Conservation (phyloP, 2,888 invertebrate genomes). For the Thecocarcelia acutangulata region DNA sequence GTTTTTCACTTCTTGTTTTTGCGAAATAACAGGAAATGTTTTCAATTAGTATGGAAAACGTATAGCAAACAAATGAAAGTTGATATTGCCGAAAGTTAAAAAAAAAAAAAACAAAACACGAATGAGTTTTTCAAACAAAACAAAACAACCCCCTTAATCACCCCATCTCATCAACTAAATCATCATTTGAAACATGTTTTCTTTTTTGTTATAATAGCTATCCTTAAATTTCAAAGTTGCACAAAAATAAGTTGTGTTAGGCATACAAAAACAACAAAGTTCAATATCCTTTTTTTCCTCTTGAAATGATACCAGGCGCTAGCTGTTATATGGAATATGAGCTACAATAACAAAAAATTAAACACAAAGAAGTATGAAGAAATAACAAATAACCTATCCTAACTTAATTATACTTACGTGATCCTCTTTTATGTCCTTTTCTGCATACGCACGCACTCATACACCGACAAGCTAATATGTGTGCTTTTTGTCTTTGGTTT, state of each 20-base stretch:
- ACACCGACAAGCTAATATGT: slow-evolving; percentile 11
- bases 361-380: slow-evolving; percentile 15
- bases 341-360: slow-evolving; percentile 21
- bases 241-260: slow-evolving; percentile 27
- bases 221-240: slow-evolving; percentile 28
- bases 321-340: background rate
- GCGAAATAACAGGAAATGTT: slow-evolving; percentile 32
- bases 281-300: slow-evolving; percentile 55
- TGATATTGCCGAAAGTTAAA: slow-evolving; percentile 22
- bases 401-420: slow-evolving; percentile 67
- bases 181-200: slow-evolving; percentile 38
- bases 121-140: slow-evolving; percentile 8
- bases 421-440: slow-evolving; percentile 58
- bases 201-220: no score
- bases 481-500: slow-evolving; percentile 19
- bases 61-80: slow-evolving; percentile 18
- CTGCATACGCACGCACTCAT: background rate
- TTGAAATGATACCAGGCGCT: slow-evolving; percentile 34
- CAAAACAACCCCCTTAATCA: slow-evolving; percentile 26
- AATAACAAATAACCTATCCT: slow-evolving; percentile 63
- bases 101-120: slow-evolving; percentile 9
- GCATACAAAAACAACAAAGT: slow-evolving; percentile 26
- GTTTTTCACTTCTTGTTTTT: background rate
- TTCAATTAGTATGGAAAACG: slow-evolving; percentile 11
- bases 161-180: slow-evolving; percentile 15